These are phyloP conservation scores for Odocoileus virginianus DNA, from an alignment of 2,113 vertebrate genomes.

Conservation along the genomic window DNA sequence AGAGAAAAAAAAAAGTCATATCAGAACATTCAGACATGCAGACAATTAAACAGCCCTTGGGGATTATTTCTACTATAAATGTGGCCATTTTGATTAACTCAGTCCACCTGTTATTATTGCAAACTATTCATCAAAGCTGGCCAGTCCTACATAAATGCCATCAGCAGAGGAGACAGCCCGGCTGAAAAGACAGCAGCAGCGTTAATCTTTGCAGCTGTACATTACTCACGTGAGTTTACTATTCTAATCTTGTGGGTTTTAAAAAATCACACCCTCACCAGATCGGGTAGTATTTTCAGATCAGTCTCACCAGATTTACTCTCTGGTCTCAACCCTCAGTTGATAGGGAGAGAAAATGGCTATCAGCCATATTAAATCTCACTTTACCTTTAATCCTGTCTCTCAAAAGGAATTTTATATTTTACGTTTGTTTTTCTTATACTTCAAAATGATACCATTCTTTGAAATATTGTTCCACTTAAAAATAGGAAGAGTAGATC, in stretches of 20 bases:
- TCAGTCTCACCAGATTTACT: not conserved
- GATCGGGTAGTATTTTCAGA: not conserved
- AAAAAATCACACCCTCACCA: not conserved
- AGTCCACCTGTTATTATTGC: conserved; percentile 3
- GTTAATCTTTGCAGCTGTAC: conserved; percentile 49
- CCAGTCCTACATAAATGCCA: not conserved
- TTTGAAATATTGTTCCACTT: not conserved
- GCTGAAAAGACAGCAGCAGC: not conserved
- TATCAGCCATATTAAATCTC: not conserved
- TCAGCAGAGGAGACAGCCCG: conserved; percentile 4
- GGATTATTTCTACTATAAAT: not conserved
- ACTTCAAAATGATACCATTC: not conserved
- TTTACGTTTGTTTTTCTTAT: not conserved
- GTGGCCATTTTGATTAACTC: conserved; percentile 48
- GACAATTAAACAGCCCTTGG: not conserved
- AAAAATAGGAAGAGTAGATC: not conserved
- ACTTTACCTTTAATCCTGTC: not conserved
- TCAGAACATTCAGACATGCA: not conserved
- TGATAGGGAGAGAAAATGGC: not conserved
- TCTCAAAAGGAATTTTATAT: not conserved
- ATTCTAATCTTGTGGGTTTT: not conserved
- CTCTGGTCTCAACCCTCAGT: not conserved
- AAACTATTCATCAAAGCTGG: not conserved
- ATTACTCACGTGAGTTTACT: not conserved
- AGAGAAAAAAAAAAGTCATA: not conserved